A percentile compares a stretch with the other conserved stretches of the same genome.
Evolutionary conservation across 2,888 invertebrate genomes (phyloP).

Genomic region (Drosophila nr. medialis): DNA sequence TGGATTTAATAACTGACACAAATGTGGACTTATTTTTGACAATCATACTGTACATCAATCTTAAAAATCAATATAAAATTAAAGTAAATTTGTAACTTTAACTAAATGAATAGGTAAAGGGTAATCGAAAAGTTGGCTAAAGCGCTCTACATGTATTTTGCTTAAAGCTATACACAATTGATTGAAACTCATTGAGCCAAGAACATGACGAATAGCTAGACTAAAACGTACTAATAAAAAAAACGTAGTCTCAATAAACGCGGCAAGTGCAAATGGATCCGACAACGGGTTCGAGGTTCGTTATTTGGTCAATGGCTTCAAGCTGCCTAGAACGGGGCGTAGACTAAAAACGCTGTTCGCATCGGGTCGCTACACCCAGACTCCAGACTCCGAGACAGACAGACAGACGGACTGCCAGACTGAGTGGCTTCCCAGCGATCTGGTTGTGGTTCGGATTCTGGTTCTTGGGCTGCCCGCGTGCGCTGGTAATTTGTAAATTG

Average conservation of each 20-base stretch:
- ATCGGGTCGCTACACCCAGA: constrained; percentile 24
- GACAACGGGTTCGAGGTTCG: constrained; percentile 50
- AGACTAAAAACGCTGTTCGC: constrained; percentile 13
- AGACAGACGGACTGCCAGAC: constrained; percentile 3
- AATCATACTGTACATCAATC: neutral
- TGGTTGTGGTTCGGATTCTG: constrained; percentile 9
- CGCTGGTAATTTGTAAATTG: constrained; percentile 79
- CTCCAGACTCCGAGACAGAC: constrained; percentile 8
- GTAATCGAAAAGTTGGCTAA: neutral
- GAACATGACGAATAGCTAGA: constrained; percentile 29
- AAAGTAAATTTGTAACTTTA: neutral
- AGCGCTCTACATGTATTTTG: neutral
- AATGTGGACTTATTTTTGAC: neutral
- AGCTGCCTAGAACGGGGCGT: constrained; percentile 55
- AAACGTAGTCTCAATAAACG: constrained; percentile 23
- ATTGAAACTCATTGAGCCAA: constrained; percentile 29
- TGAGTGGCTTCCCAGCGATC: constrained; percentile 15
- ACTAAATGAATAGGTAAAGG: neutral
- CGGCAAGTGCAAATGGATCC: constrained; percentile 54
- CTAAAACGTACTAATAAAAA: constrained; percentile 29
- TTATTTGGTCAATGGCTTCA: constrained; percentile 78
- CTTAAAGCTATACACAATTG: constrained; percentile 1
- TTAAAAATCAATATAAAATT: neutral
- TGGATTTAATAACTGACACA: no score
- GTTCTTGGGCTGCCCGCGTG: constrained; percentile 40